Conservation (phyloP, 2,888 invertebrate genomes). For the Ectobius pallidus region DNA sequence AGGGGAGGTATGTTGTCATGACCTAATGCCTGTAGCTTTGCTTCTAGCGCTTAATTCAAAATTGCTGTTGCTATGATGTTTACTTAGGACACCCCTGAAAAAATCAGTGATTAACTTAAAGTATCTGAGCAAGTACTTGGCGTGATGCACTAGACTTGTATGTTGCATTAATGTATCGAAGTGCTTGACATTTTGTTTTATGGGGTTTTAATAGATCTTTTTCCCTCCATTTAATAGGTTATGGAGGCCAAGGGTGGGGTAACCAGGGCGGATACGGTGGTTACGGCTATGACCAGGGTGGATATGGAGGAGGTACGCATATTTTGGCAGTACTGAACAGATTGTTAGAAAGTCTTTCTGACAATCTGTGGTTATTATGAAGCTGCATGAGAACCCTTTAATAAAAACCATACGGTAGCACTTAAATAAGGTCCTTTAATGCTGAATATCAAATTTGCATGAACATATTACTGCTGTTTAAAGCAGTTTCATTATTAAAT, state of each 20-base stretch:
- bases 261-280: constrained; percentile 68
- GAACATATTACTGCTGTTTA: too few relatives aligned
- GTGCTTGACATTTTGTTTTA: neutral
- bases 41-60: too few relatives aligned
- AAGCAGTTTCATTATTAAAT: too few relatives aligned
- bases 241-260: constrained; percentile 61
- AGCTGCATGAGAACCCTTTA: too few relatives aligned
- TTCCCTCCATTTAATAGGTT: constrained; percentile 32
- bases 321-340: neutral
- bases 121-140: constrained; percentile 24
- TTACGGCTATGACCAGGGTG: constrained; percentile 69
- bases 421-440: too few relatives aligned
- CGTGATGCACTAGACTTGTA: too few relatives aligned
- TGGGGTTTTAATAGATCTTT: constrained; percentile 3
- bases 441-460: too few relatives aligned
- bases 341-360: too few relatives aligned
- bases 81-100: constrained; percentile 37
- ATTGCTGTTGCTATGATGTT: constrained; percentile 25
- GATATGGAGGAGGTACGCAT: constrained; percentile 59
- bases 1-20: constrained; percentile 62
- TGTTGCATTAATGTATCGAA: neutral
- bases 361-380: constrained; percentile 12
- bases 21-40: too few relatives aligned
- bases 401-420: too few relatives aligned
- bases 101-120: neutral